Evolutionary conservation across 1,140 invertebrate species (phyloP), one percentile per base, ranked within the genome.

Genomic region (Argopecten irradians): DNA sequence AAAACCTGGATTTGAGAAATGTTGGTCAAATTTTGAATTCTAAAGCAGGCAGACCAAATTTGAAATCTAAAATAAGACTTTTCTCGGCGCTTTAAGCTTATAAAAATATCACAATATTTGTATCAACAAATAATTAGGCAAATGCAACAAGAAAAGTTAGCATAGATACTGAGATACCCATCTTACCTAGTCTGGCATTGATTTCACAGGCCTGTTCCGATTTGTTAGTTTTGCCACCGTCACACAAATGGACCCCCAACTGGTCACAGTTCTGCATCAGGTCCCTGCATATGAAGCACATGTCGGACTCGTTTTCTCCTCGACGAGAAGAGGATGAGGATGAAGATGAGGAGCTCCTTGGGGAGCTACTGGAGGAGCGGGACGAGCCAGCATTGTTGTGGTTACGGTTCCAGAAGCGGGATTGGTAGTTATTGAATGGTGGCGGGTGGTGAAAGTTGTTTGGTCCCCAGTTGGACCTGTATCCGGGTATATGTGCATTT

Each of bases 261-360:
- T 94, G 92, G 5, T 89, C 87, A 86, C 91, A 93, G 83, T 94
- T 94, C 90, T 94, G 93, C 34, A 94, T 85, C 36, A 88, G 88
- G 83, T 94, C 93, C 32, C 91, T 91, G 84, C 93, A 94, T 34
- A 93, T 93, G 86, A 92, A 93, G 82, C 93, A 94, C 34, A 91
- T 82, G 35, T 92, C 55, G 16, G 55, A 71, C 55, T 71, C 55
- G 22, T 46, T 46, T 11, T 71, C 55, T 71, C 22, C 55, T 16
- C 55, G 55, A 11, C 55, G 55, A 16, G 55, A 71, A n/a, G 55
- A 71, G 36, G 36, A 39, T 8, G 36, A 39, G 13, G 36, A 39
- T 5, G 36, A 39, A 8, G 36, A 39, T 5, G 36, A 39, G 36
- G 36, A 71, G 22, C 55, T 71, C 55, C 55, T 71, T 2, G 55